These are phyloP conservation scores for Galeopsomyia nigrocyanea DNA, from an alignment of 2,888 invertebrate species.

Conservation along the genomic window DNA sequence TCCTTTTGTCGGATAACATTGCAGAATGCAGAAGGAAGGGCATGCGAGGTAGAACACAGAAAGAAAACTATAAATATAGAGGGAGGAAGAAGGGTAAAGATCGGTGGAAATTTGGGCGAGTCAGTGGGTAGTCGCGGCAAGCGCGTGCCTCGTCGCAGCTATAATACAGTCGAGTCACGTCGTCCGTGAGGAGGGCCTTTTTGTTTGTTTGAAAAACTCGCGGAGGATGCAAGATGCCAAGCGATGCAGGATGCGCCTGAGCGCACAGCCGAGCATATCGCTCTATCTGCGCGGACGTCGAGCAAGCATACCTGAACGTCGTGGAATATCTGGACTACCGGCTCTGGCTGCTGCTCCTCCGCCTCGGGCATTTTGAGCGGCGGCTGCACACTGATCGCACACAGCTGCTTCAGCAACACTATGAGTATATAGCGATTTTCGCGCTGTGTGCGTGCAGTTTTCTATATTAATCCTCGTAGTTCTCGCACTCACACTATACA, in stretches of 20 bases:
- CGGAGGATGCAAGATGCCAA: background rate
- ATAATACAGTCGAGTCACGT: no score
- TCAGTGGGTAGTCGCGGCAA: no score
- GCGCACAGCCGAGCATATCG: background rate
- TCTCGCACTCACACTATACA: no score
- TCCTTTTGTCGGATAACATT: no score
- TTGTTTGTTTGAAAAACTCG: background rate
- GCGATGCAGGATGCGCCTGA: no score
- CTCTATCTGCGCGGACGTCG: conserved; percentile 5
- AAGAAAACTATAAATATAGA: no score
- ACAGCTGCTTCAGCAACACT: no score
- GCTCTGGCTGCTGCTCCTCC: conserved; percentile 16
- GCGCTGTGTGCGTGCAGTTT: conserved; percentile 8
- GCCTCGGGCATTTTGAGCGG: conserved; percentile 35
- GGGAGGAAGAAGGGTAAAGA: no score
- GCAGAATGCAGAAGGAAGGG: background rate
- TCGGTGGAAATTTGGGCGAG: no score
- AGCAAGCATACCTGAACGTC: conserved; percentile 33
- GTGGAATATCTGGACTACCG: conserved; percentile 21
- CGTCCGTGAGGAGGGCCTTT: background rate
- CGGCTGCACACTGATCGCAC: background rate
- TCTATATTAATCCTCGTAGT: conserved; percentile 13
- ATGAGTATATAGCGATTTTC: background rate
- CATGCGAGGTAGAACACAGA: no score
- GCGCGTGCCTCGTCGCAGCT: no score